Evolutionary conservation across 2,888 invertebrate genomes (phyloP), one percentile per base, ranked within the genome.

Genomic region (Melanophora roralis): DNA sequence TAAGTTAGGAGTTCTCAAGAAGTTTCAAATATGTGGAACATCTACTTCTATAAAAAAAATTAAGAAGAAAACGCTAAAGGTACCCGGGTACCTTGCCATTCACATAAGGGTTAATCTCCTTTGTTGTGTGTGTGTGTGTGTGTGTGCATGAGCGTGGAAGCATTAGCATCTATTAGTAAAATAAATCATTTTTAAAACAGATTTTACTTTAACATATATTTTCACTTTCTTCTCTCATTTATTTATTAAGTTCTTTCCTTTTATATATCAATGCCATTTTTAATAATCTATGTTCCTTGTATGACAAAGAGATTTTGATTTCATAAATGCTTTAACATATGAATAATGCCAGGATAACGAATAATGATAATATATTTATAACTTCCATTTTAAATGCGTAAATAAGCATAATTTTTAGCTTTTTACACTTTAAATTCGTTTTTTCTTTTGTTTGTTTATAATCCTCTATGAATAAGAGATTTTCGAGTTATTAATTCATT

Each of bases 311-410:
- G 51, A 57, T 27, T 36, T 36, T 9, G 16, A 19, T 7, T 14
- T 59, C 9, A 36, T 57, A 27, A 73, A 53, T 40, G 11, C 32
- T 16, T 8, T 64, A 9, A 65, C 51, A 65, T 9, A 16, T 2
- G 32, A 12, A 59, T 11, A 12, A 8, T 53, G 32, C 3, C 16
- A n/a, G 36, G n/a, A 51, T 8, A 14, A 62, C 16, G 5, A 49
- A 38, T 9, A 32, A 32, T 38, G 38, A 51, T 38, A 55, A 55
- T 55, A 69, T 76, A 69, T 76, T 76, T 76, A 76, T 76, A 69
- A 64, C 69, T 59, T 76, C 59, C 64, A 64, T 64, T 59, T 64
- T 59, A 65, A 69, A 76, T 76, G 69, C 76, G 69, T 69, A 76
- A 76, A 76, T 76, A 62, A 69, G 76, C 23, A 57, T 69, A 55